Evolutionary conservation across 2,113 vertebrate genomes (phyloP).

Genomic region (Caretta caretta): DNA sequence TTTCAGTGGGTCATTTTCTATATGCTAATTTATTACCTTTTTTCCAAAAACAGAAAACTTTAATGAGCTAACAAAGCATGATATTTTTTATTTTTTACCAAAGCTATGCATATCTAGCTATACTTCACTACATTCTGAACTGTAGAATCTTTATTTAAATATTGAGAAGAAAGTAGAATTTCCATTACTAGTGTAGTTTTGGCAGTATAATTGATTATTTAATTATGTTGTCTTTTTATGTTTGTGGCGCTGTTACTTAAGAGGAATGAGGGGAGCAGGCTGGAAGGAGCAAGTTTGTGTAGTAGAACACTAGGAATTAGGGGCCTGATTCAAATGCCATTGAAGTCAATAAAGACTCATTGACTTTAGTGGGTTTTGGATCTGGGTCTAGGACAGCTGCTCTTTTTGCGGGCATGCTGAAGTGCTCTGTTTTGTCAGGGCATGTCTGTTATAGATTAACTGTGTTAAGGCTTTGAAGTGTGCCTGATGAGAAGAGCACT

Average conservation of each 20-base stretch:
- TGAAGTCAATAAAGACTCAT: neutral
- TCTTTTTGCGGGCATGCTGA: neutral
- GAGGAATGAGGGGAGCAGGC: neutral
- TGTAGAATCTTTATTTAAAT: neutral
- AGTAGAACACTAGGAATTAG: neutral
- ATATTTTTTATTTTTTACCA: neutral
- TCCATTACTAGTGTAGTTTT: neutral
- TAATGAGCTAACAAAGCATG: neutral
- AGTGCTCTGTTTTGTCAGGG: neutral
- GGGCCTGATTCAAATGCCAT: neutral
- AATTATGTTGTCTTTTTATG: neutral
- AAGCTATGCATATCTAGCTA: neutral
- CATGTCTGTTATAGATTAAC: neutral
- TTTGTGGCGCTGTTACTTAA: neutral
- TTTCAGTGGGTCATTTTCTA: neutral
- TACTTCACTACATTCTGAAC: neutral
- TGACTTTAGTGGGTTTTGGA: neutral
- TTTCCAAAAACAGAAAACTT: neutral
- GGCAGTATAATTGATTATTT: neutral
- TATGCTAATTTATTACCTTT: neutral
- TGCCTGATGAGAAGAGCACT: slow-evolving; percentile 7
- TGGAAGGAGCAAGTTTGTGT: neutral
- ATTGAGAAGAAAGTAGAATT: neutral
- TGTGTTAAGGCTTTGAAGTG: neutral
- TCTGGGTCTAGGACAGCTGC: neutral